Percentiles rank a stretch among this genome's conserved stretches.
phyloP scores from a whole-genome alignment of 2,888 invertebrate genomes.

The Phasia obesa region DNA sequence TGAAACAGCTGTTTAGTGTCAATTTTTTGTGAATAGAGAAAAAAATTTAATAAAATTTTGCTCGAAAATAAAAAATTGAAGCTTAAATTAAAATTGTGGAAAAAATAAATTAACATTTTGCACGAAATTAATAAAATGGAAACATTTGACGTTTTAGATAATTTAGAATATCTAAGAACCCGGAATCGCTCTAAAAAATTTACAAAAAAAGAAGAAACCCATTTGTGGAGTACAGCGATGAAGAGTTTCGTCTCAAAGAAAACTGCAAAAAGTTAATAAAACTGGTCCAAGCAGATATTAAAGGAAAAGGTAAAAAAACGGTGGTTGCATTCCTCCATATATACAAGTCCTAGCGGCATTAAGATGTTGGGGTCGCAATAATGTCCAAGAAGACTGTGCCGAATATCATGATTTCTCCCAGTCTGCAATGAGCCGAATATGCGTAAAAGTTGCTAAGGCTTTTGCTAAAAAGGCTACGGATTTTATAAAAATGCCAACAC shows the following conservation, averaged over 20 bases:
- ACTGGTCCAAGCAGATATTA: background rate
- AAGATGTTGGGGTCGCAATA: slow-evolving; percentile 24
- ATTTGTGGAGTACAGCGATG: slow-evolving; percentile 21
- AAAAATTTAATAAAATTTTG: too few species aligned
- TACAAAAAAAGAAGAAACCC: slow-evolving; percentile 39
- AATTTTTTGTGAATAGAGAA: too few species aligned
- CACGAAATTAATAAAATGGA: background rate
- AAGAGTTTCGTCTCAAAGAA: too few species aligned
- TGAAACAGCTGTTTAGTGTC: too few species aligned
- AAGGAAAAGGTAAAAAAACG: slow-evolving; percentile 11
- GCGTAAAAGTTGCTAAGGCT: too few species aligned
- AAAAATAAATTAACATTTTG: too few species aligned
- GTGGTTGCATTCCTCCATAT: background rate
- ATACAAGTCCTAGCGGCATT: slow-evolving; percentile 32
- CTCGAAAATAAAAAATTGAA: too few species aligned
- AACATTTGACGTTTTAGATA: background rate
- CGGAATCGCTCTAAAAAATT: background rate
- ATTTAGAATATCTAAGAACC: slow-evolving; percentile 7
- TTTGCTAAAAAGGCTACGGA: slow-evolving; percentile 1
- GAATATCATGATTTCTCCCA: too few species aligned
- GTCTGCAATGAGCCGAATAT: slow-evolving; percentile 27
- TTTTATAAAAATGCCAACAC: slow-evolving; percentile 30
- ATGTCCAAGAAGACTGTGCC: slow-evolving; percentile 24
- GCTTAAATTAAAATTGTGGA: too few species aligned
- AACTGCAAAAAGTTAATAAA: slow-evolving; percentile 25